Conservation (phyloP, 2,888 invertebrate species). For the Micoletzkya japonica region DNA sequence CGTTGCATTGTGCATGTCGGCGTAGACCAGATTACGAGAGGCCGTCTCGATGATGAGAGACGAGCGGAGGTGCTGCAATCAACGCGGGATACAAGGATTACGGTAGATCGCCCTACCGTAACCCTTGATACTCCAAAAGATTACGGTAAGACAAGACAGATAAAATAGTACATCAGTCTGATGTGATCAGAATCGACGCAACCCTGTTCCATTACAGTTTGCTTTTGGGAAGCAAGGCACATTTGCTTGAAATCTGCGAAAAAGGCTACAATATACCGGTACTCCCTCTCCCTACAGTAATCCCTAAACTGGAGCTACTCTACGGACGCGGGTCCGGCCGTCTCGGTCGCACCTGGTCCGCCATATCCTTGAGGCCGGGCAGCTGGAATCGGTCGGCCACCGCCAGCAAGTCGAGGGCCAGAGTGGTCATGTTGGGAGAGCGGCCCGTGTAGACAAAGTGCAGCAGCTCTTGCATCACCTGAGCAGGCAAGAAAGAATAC, state of each 20-base stretch:
- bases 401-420: slow-evolving; percentile 58
- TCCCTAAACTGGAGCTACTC: too few relatives aligned
- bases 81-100: neutral
- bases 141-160: too few relatives aligned
- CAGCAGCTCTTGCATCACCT: slow-evolving; percentile 56
- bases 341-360: slow-evolving; percentile 51
- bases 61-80: slow-evolving; percentile 50
- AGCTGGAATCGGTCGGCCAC: slow-evolving; percentile 62
- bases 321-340: neutral
- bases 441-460: slow-evolving; percentile 59
- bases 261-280: too few relatives aligned
- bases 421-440: slow-evolving; percentile 41
- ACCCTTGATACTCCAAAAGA: neutral
- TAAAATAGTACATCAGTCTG: neutral
- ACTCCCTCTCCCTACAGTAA: too few relatives aligned
- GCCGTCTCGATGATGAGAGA: slow-evolving; percentile 51
- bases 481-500: slow-evolving; percentile 18
- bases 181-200: neutral
- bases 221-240: too few relatives aligned
- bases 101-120: too few relatives aligned
- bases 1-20: slow-evolving; percentile 56
- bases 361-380: slow-evolving; percentile 61
- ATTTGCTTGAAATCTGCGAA: too few relatives aligned
- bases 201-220: too few relatives aligned
- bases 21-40: slow-evolving; percentile 54